Evolutionary conservation across 2,113 vertebrate genomes (phyloP).

Genomic region (Dendropsophus ebraccatus): DNA sequence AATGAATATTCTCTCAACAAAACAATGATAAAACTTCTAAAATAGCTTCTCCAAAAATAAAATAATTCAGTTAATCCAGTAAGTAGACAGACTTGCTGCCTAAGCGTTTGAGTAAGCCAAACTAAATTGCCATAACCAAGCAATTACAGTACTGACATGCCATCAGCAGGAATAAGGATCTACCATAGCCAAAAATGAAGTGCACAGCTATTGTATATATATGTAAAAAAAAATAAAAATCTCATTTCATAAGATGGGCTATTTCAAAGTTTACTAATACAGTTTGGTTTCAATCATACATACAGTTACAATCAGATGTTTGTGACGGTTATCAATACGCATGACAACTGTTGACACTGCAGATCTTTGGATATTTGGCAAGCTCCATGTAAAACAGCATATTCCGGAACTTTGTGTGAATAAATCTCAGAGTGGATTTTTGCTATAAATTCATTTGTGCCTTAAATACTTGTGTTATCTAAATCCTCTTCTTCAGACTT

Average conservation of each 20-base stretch:
- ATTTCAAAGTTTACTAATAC: slow-evolving; percentile 69
- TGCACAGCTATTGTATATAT: slow-evolving; percentile 75
- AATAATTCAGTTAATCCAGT: slow-evolving; percentile 65
- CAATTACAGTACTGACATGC: slow-evolving; percentile 63
- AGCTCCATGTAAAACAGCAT: slow-evolving; percentile 59
- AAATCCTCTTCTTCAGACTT: slow-evolving; percentile 70
- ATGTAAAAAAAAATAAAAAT: slow-evolving; percentile 74
- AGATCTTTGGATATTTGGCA: slow-evolving; percentile 78
- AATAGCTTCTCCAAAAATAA: slow-evolving; percentile 58
- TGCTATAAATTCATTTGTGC: slow-evolving; percentile 15
- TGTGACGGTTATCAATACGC: slow-evolving; percentile 67
- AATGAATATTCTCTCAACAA: slow-evolving; percentile 44
- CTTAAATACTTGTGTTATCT: slow-evolving; percentile 74
- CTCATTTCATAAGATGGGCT: slow-evolving; percentile 64
- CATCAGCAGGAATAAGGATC: slow-evolving; percentile 62
- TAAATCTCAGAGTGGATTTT: slow-evolving; percentile 13
- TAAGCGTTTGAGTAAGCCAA: slow-evolving; percentile 60
- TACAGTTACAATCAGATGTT: slow-evolving; percentile 73
- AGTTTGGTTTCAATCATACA: slow-evolving; percentile 74
- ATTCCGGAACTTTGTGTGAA: slow-evolving; percentile 37
- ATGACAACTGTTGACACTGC: slow-evolving; percentile 66
- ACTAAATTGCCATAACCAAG: slow-evolving; percentile 62
- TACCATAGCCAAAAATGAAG: slow-evolving; percentile 67
- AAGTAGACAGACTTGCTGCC: slow-evolving; percentile 63
- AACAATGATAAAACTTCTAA: slow-evolving; percentile 39